phyloP scores from a whole-genome alignment of 2,797 vertebrate species.

The Amblyraja radiata region DNA sequence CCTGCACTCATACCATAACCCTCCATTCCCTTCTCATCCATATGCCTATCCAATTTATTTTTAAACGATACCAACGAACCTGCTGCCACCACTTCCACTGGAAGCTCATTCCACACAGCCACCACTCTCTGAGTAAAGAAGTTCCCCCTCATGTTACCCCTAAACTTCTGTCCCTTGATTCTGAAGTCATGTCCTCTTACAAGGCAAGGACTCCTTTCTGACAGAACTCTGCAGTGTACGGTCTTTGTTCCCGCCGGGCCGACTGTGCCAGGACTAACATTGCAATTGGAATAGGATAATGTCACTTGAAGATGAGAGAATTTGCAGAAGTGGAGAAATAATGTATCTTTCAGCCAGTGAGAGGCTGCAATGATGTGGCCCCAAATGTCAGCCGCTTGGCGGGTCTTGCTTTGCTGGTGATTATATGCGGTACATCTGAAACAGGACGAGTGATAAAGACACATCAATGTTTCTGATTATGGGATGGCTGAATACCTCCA shows the following conservation, averaged over 20 bases:
- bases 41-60: too few relatives aligned
- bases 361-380: neutral
- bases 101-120: too few relatives aligned
- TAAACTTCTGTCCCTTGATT: too few relatives aligned
- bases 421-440: neutral
- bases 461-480: neutral
- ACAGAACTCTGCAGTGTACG: neutral
- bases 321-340: neutral
- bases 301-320: neutral
- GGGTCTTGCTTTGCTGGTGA: neutral
- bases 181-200: too few relatives aligned
- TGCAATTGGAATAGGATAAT: neutral
- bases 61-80: too few relatives aligned
- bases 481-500: neutral
- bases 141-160: too few relatives aligned
- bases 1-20: too few relatives aligned
- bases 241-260: neutral
- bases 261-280: neutral
- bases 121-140: too few relatives aligned
- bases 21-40: too few relatives aligned
- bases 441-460: neutral
- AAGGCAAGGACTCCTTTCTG: neutral
- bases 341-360: neutral
- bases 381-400: neutral
- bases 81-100: too few relatives aligned